Conservation (phyloP, 35 echinoderm and acorn worm genomes). For the Apostichopus californicus region DNA sequence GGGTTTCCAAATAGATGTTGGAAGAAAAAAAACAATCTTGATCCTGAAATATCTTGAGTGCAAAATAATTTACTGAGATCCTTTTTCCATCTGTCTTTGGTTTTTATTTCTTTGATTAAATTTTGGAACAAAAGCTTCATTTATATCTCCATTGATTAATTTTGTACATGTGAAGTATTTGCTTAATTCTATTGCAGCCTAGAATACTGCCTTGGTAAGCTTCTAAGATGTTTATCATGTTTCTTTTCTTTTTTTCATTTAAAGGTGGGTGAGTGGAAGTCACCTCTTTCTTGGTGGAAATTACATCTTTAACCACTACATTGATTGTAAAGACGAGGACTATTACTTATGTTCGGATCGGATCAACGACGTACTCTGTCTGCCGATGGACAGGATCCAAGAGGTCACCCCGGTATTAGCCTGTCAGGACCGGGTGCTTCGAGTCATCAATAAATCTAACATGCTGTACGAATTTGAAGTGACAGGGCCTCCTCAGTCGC, state of each 20-base stretch:
- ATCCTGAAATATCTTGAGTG: too few species aligned
- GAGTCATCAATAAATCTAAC: slow-evolving; percentile 82
- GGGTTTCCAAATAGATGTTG: too few species aligned
- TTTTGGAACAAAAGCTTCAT: too few species aligned
- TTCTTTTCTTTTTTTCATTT: neutral
- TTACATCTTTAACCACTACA: slow-evolving; percentile 99
- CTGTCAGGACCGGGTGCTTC: slow-evolving; percentile 89
- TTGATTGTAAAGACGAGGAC: slow-evolving; percentile 98
- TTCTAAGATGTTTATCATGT: too few species aligned
- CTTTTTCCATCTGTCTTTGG: too few species aligned
- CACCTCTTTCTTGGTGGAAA: slow-evolving; percentile 94
- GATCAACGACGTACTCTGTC: slow-evolving; percentile 93
- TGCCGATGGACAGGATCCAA: slow-evolving; percentile 68
- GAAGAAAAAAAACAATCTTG: too few species aligned
- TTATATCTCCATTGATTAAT: too few species aligned
- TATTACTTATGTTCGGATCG: slow-evolving; percentile 92
- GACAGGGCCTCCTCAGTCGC: slow-evolving; percentile 85
- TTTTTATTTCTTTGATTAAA: too few species aligned
- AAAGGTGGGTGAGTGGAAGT: slow-evolving; percentile 91
- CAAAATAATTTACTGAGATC: too few species aligned
- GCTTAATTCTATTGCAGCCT: too few species aligned
- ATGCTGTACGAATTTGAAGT: slow-evolving; percentile 96
- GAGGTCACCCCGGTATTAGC: slow-evolving; percentile 94
- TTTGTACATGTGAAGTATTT: too few species aligned
- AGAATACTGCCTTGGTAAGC: too few species aligned